Conservation (phyloP, 2,888 invertebrate genomes). For the Acanthococcus lagerstroemiae region DNA sequence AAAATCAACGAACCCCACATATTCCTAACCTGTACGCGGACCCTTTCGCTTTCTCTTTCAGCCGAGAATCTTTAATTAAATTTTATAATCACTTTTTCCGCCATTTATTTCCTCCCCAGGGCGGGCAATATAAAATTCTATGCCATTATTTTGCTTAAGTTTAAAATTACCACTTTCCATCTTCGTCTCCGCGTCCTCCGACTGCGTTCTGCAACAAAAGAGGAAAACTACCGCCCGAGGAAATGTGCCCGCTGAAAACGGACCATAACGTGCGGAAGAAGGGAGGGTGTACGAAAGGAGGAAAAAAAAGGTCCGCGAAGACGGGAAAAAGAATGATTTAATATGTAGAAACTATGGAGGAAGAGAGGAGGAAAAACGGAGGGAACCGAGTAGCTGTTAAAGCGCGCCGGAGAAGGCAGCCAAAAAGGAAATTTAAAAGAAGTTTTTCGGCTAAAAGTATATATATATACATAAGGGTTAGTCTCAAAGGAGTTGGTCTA, state of each 20-base stretch:
- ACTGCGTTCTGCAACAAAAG: too few relatives aligned
- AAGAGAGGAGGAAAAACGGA: not conserved
- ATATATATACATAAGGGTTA: slow-evolving; percentile 22
- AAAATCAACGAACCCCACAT: too few relatives aligned
- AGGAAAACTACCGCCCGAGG: slow-evolving; percentile 4
- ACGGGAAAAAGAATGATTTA: slow-evolving; percentile 13
- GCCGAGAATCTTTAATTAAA: not conserved
- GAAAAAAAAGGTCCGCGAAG: slow-evolving; percentile 7
- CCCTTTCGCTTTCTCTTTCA: too few relatives aligned
- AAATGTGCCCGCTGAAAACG: slow-evolving; percentile 9
- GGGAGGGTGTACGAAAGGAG: not conserved
- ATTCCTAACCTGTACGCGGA: too few relatives aligned
- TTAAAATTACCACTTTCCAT: not conserved
- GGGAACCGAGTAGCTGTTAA: not conserved
- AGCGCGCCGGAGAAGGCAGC: not conserved
- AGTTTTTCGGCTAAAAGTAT: slow-evolving; percentile 22
- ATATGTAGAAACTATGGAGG: slow-evolving; percentile 13
- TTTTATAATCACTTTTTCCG: not conserved
- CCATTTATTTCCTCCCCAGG: not conserved
- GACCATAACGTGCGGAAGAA: not conserved
- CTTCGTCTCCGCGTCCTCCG: too few relatives aligned
- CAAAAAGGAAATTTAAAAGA: slow-evolving; percentile 21
- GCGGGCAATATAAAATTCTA: not conserved
- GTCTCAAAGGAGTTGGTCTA: slow-evolving; percentile 19
- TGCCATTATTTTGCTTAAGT: not conserved